phyloP scores from a whole-genome alignment of 2,888 invertebrate genomes.

The Euplagia quadripunctaria region DNA sequence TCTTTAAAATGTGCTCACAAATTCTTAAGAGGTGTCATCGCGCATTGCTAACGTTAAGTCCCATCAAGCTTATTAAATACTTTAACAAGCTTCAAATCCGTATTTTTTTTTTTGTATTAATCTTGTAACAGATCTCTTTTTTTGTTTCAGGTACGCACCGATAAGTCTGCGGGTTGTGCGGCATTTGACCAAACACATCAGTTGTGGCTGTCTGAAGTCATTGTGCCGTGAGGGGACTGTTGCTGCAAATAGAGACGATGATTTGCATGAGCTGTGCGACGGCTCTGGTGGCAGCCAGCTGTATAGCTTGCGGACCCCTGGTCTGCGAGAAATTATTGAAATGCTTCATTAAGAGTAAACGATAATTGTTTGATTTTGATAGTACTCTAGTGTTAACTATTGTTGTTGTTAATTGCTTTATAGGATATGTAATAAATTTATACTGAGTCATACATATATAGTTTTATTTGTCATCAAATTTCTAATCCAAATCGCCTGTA shows the following conservation, averaged over 20 bases:
- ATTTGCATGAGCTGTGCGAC: conserved; percentile 65
- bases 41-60: conserved; percentile 14
- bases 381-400: not conserved
- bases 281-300: conserved; percentile 56
- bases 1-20: conserved; percentile 1
- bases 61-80: conserved; percentile 40
- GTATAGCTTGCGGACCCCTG: conserved; percentile 62
- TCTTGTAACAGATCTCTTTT: conserved; percentile 26
- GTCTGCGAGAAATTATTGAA: conserved; percentile 59
- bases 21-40: not conserved
- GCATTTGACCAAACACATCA: not conserved
- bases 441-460: not conserved
- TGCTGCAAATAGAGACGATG: conserved; percentile 38
- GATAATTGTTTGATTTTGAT: conserved; percentile 29
- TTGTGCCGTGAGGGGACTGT: not conserved
- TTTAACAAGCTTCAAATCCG: conserved; percentile 25
- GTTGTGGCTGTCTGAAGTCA: not conserved
- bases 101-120: conserved; percentile 22
- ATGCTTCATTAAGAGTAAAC: conserved; percentile 57
- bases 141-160: conserved; percentile 17
- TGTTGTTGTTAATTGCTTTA: not conserved
- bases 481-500: too few species aligned
- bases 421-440: conserved; percentile 42
- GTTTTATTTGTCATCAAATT: not conserved
- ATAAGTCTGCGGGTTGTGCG: not conserved